phyloP scores from a whole-genome alignment of 1,140 invertebrate genomes.

The Holotrichia oblita region DNA sequence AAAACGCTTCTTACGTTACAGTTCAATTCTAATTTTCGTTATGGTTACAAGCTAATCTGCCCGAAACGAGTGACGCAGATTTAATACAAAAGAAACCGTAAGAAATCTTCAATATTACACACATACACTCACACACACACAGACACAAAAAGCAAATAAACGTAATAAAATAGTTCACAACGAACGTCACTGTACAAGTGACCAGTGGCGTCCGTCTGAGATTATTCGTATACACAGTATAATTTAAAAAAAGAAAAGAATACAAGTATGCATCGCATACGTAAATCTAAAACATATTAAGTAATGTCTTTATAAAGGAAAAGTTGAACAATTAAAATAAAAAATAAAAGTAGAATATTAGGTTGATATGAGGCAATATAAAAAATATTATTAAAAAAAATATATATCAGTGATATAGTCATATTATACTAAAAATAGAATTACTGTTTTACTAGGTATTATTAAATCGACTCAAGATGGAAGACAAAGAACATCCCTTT shows the following conservation, averaged over 20 bases:
- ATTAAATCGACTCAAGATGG: slow-evolving; percentile 9
- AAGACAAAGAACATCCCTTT: neutral
- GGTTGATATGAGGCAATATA: slow-evolving; percentile 30
- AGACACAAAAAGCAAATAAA: too few relatives aligned
- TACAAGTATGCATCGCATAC: slow-evolving; percentile 5
- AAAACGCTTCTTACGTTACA: neutral
- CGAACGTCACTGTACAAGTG: neutral
- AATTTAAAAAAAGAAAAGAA: slow-evolving; percentile 12
- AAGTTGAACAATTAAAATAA: slow-evolving; percentile 7
- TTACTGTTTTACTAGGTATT: slow-evolving; percentile 31
- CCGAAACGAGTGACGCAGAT: too few relatives aligned
- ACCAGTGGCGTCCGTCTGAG: slow-evolving; percentile 16
- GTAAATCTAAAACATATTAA: neutral
- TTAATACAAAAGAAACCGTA: too few relatives aligned
- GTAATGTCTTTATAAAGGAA: slow-evolving; percentile 28
- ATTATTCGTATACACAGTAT: neutral
- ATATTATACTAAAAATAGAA: slow-evolving; percentile 23
- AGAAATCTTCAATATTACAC: too few relatives aligned
- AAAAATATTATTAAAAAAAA: slow-evolving; percentile 15
- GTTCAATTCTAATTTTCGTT: too few relatives aligned
- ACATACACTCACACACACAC: too few relatives aligned
- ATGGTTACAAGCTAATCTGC: too few relatives aligned
- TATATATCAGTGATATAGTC: slow-evolving; percentile 32
- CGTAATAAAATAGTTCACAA: neutral
- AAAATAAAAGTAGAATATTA: slow-evolving; percentile 22